Conservation (phyloP, 2,888 invertebrate species). For the Drosophila nr. medialis region DNA sequence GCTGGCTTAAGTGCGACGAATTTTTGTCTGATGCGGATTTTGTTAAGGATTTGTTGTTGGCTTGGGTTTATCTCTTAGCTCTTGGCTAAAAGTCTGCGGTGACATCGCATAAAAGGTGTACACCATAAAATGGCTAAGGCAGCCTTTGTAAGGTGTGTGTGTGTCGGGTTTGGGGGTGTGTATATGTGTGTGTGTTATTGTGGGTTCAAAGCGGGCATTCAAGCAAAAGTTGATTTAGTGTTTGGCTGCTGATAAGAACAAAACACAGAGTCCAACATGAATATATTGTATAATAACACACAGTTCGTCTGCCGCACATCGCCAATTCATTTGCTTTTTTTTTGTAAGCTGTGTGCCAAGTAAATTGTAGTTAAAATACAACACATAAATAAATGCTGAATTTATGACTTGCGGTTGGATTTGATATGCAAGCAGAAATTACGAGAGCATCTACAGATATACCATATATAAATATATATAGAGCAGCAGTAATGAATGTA, state of each 20-base stretch:
- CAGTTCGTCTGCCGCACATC: not conserved
- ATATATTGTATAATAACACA: slow-evolving; percentile 43
- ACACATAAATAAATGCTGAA: not conserved
- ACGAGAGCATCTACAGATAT: not conserved
- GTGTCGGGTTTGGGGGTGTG: not conserved
- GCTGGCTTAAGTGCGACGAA: slow-evolving; percentile 74
- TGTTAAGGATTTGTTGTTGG: slow-evolving; percentile 72
- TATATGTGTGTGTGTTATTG: not conserved
- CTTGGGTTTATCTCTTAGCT: slow-evolving; percentile 70
- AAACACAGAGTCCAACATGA: slow-evolving; percentile 11
- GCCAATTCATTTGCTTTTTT: not conserved
- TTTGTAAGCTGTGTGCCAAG: not conserved
- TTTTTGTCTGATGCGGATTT: slow-evolving; percentile 76
- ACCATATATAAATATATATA: not conserved
- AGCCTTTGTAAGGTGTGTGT: slow-evolving; percentile 6
- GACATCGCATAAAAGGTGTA: slow-evolving; percentile 76
- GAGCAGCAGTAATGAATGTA: not conserved
- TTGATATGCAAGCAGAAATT: not conserved
- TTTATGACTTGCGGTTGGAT: not conserved
- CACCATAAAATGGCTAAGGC: slow-evolving; percentile 48
- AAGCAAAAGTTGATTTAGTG: slow-evolving; percentile 75
- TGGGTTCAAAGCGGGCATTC: slow-evolving; percentile 38
- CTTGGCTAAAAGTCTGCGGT: slow-evolving; percentile 51
- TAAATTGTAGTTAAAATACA: slow-evolving; percentile 6
- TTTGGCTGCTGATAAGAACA: slow-evolving; percentile 60